These are phyloP conservation scores for Dissostichus mawsoni DNA, from an alignment of 2,113 vertebrate genomes.

Conservation along the genomic window DNA sequence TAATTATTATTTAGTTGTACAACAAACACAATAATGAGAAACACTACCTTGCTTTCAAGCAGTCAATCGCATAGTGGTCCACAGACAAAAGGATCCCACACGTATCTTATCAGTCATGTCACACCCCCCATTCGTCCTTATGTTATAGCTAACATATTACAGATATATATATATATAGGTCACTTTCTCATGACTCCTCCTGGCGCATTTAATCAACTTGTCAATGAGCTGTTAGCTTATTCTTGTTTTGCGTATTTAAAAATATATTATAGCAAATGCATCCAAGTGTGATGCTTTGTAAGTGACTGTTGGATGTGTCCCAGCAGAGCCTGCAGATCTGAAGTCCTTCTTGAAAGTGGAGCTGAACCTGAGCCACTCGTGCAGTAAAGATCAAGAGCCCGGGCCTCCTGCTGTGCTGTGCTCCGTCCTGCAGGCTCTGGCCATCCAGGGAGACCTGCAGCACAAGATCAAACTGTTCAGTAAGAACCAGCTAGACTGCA, in stretches of 20 bases:
- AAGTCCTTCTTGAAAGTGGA: constrained; percentile 86
- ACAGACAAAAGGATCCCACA: no score
- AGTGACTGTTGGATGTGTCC: background rate
- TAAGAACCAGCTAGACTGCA: constrained; percentile 73
- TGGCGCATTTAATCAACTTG: background rate
- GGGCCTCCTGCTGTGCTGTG: constrained; percentile 71
- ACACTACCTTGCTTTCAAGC: no score
- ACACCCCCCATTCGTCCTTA: no score
- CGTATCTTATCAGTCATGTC: no score
- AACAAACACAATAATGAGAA: no score
- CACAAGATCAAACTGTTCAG: constrained; percentile 92
- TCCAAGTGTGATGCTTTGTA: background rate
- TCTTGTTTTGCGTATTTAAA: background rate
- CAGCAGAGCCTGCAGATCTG: constrained; percentile 81
- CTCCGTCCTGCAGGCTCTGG: constrained; percentile 90
- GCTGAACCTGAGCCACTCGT: constrained; percentile 80
- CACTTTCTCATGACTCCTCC: no score
- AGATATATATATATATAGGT: no score
- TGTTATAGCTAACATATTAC: no score
- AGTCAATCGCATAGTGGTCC: no score
- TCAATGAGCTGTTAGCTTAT: background rate
- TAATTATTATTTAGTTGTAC: no score
- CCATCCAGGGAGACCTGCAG: constrained; percentile 90
- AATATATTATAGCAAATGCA: background rate
- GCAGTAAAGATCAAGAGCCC: constrained; percentile 72